Base-by-base conservation (phyloP, 2,797 vertebrate genomes). In the Gouania willdenowi region DNA sequence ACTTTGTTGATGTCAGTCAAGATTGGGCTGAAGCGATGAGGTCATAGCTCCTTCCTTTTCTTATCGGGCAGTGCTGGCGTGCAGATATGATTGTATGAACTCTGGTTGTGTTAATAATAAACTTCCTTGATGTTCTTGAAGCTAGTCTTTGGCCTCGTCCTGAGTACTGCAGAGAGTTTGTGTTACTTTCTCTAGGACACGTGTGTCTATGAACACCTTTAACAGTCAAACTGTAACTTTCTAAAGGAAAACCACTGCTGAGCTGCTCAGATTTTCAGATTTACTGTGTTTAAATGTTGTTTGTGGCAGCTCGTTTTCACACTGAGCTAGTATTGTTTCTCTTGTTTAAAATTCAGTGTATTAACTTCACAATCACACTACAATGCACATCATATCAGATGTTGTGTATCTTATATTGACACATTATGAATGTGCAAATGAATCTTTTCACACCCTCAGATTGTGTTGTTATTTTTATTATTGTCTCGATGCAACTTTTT, bases 31-130 rank as follows among this genome's bases (percentile, higher is more conserved):
- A 64, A 46, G 17, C 3, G 1, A 43, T 62, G 55, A 74, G 44
- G 41, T 75, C 69, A 68, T 19, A 24, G 18, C 36, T 62, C 40
- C 24, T 35, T 57, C 26, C 34, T 44, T 2, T 2, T 57, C 55
- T 66, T 63, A 60, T 66, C 72, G 33, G 42, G 2, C 28, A 5
- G 13, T 13, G 26, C 41, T 28, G 14, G 17, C 34, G 30, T 29
- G 37, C 60, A 51, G 45, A 43, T 78, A 70, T 70, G 54, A 41
- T 32, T 41, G 4, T 47, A 50, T 66, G 41, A 45, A 50, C 66
- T n/a, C 41, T 41, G 26, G 4, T 9, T 3, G 40, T 41, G 71
- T 84, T 77, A 86, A 86, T 84, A 51, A 81, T 81, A 62, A 84
- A 67, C 41, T 19, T 22, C 5, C 13, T 18, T 9, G 58, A 44